A percentile compares a stretch with the other conserved stretches of the same genome.
Conservation (phyloP, 2,113 vertebrate species). For the Odobenus rosmarus region DNA sequence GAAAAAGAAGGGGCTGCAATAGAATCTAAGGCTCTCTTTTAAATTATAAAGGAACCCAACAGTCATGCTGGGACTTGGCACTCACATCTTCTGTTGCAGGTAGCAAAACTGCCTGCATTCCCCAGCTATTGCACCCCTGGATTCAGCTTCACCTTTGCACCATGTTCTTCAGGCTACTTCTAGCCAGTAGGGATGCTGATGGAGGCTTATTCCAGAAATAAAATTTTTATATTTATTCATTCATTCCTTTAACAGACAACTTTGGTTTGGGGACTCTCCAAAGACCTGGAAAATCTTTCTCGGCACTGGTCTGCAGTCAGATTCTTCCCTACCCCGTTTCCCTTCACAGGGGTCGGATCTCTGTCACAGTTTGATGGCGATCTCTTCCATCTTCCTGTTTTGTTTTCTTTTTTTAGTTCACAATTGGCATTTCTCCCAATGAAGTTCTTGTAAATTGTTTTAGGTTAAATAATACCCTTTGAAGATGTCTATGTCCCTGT, state of each 20-base stretch:
- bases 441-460: background rate
- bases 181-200: too few species aligned
- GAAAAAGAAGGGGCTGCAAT: background rate
- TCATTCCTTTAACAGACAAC: background rate
- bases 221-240: background rate
- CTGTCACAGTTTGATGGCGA: background rate
- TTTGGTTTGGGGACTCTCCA: background rate
- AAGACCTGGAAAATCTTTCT: background rate
- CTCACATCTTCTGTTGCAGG: background rate
- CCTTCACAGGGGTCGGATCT: background rate
- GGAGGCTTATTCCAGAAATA: background rate
- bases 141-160: background rate
- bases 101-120: too few species aligned
- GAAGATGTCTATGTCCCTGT: background rate
- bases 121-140: rapidly evolving
- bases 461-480: background rate
- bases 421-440: background rate
- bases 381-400: too few species aligned
- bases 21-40: background rate
- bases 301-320: rapidly evolving
- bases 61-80: background rate
- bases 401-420: background rate
- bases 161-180: background rate
- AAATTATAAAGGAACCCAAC: background rate
- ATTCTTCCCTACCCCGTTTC: background rate